A percentile compares a stretch with the other conserved stretches of the same genome.
These are phyloP conservation scores for Oreochromis mossambicus DNA, from an alignment of 2,797 vertebrate genomes.

Conservation along the genomic window DNA sequence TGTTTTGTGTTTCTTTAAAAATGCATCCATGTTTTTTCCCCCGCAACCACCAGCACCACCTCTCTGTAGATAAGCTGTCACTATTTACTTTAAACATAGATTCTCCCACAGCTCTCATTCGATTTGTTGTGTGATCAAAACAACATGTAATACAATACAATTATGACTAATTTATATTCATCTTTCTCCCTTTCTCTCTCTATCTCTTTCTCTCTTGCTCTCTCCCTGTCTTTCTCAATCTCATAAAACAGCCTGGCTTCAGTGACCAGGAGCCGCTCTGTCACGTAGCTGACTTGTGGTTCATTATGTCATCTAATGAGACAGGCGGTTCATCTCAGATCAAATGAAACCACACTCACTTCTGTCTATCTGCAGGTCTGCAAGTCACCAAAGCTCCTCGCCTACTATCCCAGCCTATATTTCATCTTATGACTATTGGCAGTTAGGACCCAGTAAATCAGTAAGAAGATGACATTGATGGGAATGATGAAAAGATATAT, in stretches of 20 bases:
- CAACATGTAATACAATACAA: not conserved
- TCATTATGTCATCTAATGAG: conserved; percentile 47
- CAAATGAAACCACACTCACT: conserved; percentile 17
- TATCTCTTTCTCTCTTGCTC: not conserved
- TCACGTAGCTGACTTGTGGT: conserved; percentile 13
- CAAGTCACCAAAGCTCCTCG: not conserved
- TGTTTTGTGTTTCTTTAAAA: not conserved
- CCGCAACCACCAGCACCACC: not conserved
- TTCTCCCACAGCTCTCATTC: not conserved
- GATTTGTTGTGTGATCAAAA: conserved; percentile 5
- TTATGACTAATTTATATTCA: conserved; percentile 7
- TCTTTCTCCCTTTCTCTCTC: not conserved
- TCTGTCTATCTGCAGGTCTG: not conserved
- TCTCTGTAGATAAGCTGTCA: not conserved
- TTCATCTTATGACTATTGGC: not conserved
- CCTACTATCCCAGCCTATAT: not conserved
- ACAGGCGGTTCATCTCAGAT: conserved; percentile 28
- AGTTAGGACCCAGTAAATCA: not conserved
- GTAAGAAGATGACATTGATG: not conserved
- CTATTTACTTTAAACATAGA: not conserved
- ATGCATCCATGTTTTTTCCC: not conserved
- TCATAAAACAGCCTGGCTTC: conserved; percentile 5
- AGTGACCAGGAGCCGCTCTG: conserved; percentile 15
- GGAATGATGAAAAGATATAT: not conserved
- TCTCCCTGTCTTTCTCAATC: not conserved